These are phyloP conservation scores for Proisotoma minuta DNA, from an alignment of 2,888 invertebrate genomes.

Conservation along the genomic window DNA sequence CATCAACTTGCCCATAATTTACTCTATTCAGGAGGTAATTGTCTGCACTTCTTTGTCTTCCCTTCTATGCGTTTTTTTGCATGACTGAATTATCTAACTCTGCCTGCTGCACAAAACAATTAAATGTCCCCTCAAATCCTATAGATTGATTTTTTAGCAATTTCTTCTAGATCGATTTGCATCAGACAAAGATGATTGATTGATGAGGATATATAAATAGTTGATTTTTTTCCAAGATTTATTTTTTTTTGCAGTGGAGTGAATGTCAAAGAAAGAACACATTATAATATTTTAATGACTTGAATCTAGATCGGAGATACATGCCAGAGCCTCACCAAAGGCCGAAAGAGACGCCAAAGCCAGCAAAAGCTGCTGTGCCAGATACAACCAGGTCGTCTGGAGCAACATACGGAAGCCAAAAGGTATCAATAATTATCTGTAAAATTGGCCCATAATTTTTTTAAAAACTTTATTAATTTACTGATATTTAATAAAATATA, in stretches of 20 bases:
- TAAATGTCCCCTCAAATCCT: too few relatives aligned
- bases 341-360: slow-evolving; percentile 68
- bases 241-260: too few relatives aligned
- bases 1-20: slow-evolving; percentile 79
- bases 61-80: neutral
- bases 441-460: too few relatives aligned
- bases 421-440: too few relatives aligned
- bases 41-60: slow-evolving; percentile 19
- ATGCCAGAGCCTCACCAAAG: slow-evolving; percentile 72
- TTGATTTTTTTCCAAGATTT: too few relatives aligned
- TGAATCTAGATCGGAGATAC: slow-evolving; percentile 67
- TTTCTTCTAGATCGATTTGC: too few relatives aligned
- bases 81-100: too few relatives aligned
- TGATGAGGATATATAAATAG: too few relatives aligned
- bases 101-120: too few relatives aligned
- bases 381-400: slow-evolving; percentile 32
- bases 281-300: neutral
- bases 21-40: slow-evolving; percentile 71
- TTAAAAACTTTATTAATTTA: neutral
- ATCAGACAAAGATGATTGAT: too few relatives aligned
- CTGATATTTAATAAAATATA: slow-evolving; percentile 2
- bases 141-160: too few relatives aligned
- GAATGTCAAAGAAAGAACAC: too few relatives aligned
- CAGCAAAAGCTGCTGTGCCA: slow-evolving; percentile 58
- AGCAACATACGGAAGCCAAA: slow-evolving; percentile 45